Evolutionary conservation across 2,113 vertebrate species (phyloP).

Genomic region (Mirounga angustirostris): DNA sequence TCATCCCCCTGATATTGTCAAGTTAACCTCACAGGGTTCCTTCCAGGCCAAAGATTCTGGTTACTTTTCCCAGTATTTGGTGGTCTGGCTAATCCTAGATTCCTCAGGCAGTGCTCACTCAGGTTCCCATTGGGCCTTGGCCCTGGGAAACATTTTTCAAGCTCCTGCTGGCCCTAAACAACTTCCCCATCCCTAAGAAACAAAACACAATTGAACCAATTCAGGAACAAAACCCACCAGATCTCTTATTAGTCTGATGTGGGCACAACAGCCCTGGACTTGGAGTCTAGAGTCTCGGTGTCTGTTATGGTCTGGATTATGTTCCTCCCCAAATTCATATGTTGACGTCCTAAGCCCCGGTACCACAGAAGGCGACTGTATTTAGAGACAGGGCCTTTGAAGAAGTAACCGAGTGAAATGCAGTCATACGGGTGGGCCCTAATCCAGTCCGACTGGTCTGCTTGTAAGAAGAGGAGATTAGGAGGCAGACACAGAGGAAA

Average conservation of each 20-base stretch:
- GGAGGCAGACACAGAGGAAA: neutral
- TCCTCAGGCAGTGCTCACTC: neutral
- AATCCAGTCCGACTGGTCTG: neutral
- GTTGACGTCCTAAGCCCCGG: neutral
- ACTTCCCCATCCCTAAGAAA: neutral
- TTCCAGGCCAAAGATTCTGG: conserved; percentile 6
- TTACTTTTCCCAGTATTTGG: neutral
- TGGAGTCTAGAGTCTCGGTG: neutral
- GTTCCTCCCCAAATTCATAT: neutral
- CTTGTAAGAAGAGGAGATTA: conserved; percentile 16
- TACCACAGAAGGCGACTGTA: neutral
- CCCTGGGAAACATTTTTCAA: neutral
- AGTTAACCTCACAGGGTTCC: neutral
- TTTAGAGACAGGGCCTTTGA: neutral
- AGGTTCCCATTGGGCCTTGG: neutral
- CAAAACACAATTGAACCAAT: neutral
- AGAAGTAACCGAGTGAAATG: conserved; percentile 6
- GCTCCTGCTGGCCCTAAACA: neutral
- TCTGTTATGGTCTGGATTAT: neutral
- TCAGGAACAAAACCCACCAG: neutral
- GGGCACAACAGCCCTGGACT: neutral
- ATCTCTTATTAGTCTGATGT: neutral
- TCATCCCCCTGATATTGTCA: neutral
- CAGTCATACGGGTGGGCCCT: neutral
- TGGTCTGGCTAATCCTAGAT: neutral